These are phyloP conservation scores for Varecia variegata DNA, from an alignment of 2,797 vertebrate genomes.

Conservation along the genomic window DNA sequence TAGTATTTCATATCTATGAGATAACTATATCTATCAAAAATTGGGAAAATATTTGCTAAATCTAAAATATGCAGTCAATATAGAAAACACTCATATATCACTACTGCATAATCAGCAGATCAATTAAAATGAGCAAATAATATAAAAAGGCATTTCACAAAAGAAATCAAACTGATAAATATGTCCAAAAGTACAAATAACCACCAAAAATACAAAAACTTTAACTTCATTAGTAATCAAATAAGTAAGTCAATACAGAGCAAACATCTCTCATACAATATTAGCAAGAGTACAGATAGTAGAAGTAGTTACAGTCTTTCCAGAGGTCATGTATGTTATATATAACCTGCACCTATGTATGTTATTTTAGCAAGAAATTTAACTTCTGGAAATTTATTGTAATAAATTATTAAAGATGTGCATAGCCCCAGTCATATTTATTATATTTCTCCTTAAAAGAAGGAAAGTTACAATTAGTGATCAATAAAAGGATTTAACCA, in stretches of 20 bases:
- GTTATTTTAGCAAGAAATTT: background rate
- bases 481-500: background rate
- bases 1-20: background rate
- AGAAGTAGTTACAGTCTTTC: background rate
- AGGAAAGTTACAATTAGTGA: background rate
- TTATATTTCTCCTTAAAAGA: background rate
- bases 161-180: background rate
- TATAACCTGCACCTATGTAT: background rate
- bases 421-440: background rate
- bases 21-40: background rate
- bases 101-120: background rate
- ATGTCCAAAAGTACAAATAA: background rate
- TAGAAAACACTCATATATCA: background rate
- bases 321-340: background rate
- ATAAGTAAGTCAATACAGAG: background rate
- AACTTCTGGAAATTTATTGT: background rate
- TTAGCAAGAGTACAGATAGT: background rate
- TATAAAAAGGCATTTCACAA: background rate
- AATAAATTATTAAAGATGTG: background rate
- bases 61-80: background rate
- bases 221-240: background rate
- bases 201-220: background rate
- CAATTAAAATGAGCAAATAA: background rate
- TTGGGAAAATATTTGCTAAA: background rate
- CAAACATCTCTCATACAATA: background rate